Conservation (phyloP, 2,113 vertebrate genomes). For the Balaeniceps rex region DNA sequence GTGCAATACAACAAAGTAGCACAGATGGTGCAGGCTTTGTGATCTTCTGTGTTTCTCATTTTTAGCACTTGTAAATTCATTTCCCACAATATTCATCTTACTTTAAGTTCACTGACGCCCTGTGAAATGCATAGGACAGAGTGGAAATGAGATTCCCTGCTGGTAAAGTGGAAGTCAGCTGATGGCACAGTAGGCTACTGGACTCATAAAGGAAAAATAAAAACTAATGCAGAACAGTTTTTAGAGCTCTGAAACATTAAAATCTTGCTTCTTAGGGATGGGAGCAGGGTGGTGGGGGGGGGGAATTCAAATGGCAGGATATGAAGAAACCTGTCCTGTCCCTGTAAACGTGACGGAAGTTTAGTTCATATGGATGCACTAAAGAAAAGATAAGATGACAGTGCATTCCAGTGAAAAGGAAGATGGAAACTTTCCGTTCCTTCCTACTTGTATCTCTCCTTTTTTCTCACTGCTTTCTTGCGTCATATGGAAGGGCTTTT, state of each 20-base stretch:
- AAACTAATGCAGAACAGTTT: slow-evolving; percentile 19
- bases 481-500: background rate
- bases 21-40: slow-evolving; percentile 43
- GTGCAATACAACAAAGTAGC: slow-evolving; percentile 3
- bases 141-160: slow-evolving; percentile 56
- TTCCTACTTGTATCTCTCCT: background rate
- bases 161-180: slow-evolving; percentile 56
- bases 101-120: slow-evolving; percentile 15
- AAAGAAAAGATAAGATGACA: background rate
- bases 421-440: background rate
- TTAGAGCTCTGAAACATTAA: slow-evolving; percentile 9
- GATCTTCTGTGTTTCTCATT: slow-evolving; percentile 52
- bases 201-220: slow-evolving; percentile 40
- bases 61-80: slow-evolving; percentile 40
- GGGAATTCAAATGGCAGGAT: background rate
- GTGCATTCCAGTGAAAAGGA: background rate
- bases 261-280: background rate
- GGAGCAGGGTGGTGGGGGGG: background rate
- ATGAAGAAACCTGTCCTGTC: background rate
- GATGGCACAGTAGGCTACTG: slow-evolving; percentile 28
- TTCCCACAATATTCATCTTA: slow-evolving; percentile 4
- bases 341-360: accelerated
- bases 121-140: slow-evolving; percentile 5
- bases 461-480: background rate
- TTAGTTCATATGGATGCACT: background rate